Percentiles rank a stretch among this genome's conserved stretches.
phyloP scores from a whole-genome alignment of 2,888 invertebrate species.

The Polyploca ridens region DNA sequence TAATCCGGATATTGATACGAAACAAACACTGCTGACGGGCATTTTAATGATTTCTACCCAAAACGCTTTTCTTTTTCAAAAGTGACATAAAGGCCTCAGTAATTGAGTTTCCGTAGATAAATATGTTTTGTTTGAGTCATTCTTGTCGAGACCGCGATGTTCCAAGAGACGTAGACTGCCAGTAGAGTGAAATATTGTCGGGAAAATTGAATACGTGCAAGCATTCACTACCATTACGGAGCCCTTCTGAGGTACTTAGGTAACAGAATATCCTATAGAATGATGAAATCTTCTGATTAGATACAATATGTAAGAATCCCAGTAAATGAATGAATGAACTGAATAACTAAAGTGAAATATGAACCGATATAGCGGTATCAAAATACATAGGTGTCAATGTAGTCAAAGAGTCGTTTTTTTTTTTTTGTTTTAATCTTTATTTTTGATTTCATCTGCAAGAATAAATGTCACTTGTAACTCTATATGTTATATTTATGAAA shows the following conservation, averaged over 20 bases:
- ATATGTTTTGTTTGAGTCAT: slow-evolving; percentile 59
- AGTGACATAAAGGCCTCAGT: slow-evolving; percentile 36
- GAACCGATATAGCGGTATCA: too few species aligned
- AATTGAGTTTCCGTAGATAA: slow-evolving; percentile 55
- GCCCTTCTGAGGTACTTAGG: slow-evolving; percentile 17
- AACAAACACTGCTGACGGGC: slow-evolving; percentile 67
- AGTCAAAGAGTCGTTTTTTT: too few species aligned
- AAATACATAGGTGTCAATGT: too few species aligned
- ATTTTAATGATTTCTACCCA: slow-evolving; percentile 54
- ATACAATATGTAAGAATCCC: not conserved
- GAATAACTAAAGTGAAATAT: too few species aligned
- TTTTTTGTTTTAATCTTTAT: too few species aligned
- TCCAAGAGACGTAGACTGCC: slow-evolving; percentile 58
- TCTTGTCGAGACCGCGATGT: slow-evolving; percentile 47
- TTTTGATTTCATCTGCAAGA: too few species aligned
- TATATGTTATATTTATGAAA: too few species aligned
- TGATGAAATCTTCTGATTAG: not conserved
- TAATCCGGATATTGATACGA: slow-evolving; percentile 84
- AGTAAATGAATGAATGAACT: too few species aligned
- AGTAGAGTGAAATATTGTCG: slow-evolving; percentile 73
- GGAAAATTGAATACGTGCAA: slow-evolving; percentile 78
- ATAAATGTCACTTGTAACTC: too few species aligned
- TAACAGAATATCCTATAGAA: not conserved
- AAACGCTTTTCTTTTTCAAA: slow-evolving; percentile 27
- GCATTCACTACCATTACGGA: slow-evolving; percentile 61